These are phyloP conservation scores for Oryzias curvinotus DNA, from an alignment of 2,113 vertebrate genomes.

Conservation along the genomic window DNA sequence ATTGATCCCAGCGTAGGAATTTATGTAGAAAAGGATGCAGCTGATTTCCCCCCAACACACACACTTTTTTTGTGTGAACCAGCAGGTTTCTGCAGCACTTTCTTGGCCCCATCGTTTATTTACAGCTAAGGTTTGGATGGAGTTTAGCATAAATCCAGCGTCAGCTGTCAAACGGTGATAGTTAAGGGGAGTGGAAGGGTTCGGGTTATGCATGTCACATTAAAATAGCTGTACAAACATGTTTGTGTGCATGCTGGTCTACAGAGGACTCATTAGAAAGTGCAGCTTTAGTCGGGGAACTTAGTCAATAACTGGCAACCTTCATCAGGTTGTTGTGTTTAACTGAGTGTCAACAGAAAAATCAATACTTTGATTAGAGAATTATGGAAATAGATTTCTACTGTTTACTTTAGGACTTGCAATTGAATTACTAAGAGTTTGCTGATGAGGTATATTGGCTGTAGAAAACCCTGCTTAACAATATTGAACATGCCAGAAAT, in stretches of 20 bases:
- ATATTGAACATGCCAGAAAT: slow-evolving; percentile 38
- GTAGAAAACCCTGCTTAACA: slow-evolving; percentile 23
- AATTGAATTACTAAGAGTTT: slow-evolving; percentile 47
- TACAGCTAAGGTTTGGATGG: no score
- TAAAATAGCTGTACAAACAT: neutral
- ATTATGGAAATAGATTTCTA: slow-evolving; percentile 61
- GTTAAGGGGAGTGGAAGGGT: no score
- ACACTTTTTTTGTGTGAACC: no score
- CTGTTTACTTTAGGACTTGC: slow-evolving; percentile 31
- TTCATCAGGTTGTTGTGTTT: slow-evolving; percentile 25
- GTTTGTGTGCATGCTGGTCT: slow-evolving; percentile 13
- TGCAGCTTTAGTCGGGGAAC: slow-evolving; percentile 33
- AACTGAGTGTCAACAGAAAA: slow-evolving; percentile 40
- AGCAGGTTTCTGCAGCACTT: no score
- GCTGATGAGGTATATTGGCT: slow-evolving; percentile 33
- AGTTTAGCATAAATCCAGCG: no score
- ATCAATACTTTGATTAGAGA: slow-evolving; percentile 60
- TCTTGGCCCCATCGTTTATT: no score
- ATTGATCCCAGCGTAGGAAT: neutral
- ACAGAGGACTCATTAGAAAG: slow-evolving; percentile 45
- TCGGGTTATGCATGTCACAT: no score
- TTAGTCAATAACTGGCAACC: slow-evolving; percentile 56
- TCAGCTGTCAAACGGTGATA: no score
- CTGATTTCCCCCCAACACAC: no score
- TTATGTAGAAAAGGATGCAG: no score